A percentile compares a stretch with the other conserved stretches of the same genome.
phyloP scores from a whole-genome alignment of 2,113 vertebrate genomes.

The Calidris pygmaea region DNA sequence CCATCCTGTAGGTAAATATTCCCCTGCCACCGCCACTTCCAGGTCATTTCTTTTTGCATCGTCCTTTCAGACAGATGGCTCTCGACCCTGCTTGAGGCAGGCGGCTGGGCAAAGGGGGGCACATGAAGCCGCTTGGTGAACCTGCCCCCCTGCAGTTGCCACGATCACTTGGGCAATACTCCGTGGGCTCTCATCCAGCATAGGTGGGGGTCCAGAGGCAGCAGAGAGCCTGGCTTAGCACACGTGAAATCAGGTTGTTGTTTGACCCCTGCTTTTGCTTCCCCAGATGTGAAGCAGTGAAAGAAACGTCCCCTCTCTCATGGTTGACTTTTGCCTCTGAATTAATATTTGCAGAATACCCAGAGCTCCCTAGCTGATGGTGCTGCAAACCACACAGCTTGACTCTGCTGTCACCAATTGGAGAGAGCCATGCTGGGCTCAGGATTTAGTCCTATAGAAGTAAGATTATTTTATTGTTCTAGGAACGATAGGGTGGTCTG shows the following conservation, averaged over 20 bases:
- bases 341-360: not conserved
- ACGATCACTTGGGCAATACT: rapidly evolving
- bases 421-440: not conserved
- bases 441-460: constrained; percentile 16
- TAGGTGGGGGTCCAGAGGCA: not conserved
- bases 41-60: not conserved
- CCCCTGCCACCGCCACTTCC: rapidly evolving
- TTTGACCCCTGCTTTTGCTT: not conserved
- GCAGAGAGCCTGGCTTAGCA: not conserved
- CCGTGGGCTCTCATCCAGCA: not conserved
- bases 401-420: constrained; percentile 26
- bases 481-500: constrained; percentile 43
- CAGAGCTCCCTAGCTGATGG: not conserved
- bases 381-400: not conserved
- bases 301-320: not conserved
- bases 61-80: not conserved
- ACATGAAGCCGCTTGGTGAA: not conserved
- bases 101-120: not conserved
- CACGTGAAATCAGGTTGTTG: not conserved
- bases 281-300: not conserved
- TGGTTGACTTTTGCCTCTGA: not conserved
- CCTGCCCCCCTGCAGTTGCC: not conserved
- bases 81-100: rapidly evolving
- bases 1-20: not conserved
- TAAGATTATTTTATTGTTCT: constrained; percentile 53